phyloP scores from a whole-genome alignment of 2,888 invertebrate species.

The Spodoptera littoralis region DNA sequence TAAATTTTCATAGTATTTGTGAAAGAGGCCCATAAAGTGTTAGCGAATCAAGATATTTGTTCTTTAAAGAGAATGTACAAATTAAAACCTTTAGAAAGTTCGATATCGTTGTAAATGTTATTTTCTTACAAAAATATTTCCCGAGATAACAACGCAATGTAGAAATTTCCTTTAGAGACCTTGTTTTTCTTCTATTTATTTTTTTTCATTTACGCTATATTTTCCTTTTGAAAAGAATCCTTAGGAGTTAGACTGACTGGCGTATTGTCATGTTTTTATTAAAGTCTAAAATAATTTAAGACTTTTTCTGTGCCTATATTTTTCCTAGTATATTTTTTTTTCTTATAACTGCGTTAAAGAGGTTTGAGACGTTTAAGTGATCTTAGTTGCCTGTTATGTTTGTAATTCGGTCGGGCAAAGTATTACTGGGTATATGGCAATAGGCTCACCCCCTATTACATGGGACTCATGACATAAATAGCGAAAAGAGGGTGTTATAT shows the following conservation, averaged over 20 bases:
- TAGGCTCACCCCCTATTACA: no score
- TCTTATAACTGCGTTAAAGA: no score
- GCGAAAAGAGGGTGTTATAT: no score
- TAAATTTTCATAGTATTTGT: no score
- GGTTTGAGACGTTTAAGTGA: no score
- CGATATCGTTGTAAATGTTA: constrained; percentile 27
- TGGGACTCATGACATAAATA: no score
- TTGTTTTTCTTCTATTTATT: constrained; percentile 39
- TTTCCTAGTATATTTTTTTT: neutral
- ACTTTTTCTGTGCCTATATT: constrained; percentile 4
- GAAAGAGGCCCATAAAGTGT: no score
- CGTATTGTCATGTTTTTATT: constrained; percentile 32
- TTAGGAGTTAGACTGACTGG: constrained; percentile 22
- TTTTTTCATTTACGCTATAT: constrained; percentile 14
- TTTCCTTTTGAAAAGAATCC: constrained; percentile 26
- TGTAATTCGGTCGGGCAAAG: no score
- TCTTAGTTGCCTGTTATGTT: no score
- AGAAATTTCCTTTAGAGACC: constrained; percentile 35
- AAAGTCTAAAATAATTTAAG: constrained; percentile 19
- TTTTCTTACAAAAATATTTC: constrained; percentile 39
- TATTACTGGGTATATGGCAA: no score
- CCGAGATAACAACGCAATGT: constrained; percentile 38
- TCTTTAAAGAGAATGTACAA: constrained; percentile 28
- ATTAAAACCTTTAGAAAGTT: constrained; percentile 17
- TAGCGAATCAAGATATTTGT: neutral